Percentiles rank a stretch among this genome's conserved stretches.
phyloP scores from a whole-genome alignment of 2,113 vertebrate species.

The Sakesphorus luctuosus region DNA sequence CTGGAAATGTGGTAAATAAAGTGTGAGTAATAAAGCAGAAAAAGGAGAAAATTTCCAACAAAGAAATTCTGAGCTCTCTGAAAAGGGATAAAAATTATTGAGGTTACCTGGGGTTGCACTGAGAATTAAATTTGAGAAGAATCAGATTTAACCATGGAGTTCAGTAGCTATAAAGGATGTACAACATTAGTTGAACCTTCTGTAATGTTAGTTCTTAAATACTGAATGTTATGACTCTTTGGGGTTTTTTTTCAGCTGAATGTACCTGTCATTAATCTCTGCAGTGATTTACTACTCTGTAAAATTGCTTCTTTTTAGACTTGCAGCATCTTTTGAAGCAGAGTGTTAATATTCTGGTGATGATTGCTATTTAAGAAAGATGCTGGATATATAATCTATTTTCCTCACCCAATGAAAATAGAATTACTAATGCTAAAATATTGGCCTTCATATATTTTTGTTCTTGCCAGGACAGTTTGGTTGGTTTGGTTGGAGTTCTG shows the following conservation, averaged over 20 bases:
- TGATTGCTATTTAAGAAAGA: not conserved
- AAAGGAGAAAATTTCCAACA: not conserved
- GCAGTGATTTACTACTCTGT: not conserved
- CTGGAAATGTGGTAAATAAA: not conserved
- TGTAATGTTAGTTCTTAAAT: not conserved
- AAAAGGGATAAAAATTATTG: not conserved
- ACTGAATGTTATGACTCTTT: not conserved
- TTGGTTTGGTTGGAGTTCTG: not conserved
- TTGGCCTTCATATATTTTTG: not conserved
- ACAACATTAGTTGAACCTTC: not conserved
- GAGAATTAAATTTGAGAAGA: not conserved
- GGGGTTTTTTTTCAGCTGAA: not conserved
- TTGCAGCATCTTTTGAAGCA: not conserved
- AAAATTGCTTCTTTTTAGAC: constrained; percentile 3
- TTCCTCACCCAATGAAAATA: not conserved
- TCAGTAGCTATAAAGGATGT: not conserved
- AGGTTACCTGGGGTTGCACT: not conserved
- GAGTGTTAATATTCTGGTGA: not conserved
- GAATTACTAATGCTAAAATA: not conserved
- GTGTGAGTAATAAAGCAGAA: not conserved
- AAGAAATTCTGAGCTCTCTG: not conserved
- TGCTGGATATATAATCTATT: not conserved
- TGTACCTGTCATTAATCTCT: not conserved
- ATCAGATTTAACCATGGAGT: not conserved
- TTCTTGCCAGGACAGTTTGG: not conserved